A percentile compares a stretch with the other conserved stretches of the same genome.
phyloP scores from a whole-genome alignment of 2,888 invertebrate species.

The Phytoseiulus persimilis region DNA sequence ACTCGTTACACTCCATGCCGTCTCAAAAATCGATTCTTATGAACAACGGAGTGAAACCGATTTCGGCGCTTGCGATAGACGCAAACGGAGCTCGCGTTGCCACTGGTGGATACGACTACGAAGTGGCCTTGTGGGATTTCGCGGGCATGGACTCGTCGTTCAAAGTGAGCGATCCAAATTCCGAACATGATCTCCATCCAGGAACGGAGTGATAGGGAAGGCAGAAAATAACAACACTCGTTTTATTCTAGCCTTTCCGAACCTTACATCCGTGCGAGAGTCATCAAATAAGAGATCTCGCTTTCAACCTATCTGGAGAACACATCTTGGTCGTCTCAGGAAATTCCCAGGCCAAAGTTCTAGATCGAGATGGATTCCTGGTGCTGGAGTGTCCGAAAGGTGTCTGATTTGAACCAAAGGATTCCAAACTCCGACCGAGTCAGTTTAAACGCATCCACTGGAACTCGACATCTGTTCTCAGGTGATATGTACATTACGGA shows the following conservation, averaged over 20 bases:
- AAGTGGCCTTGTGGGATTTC: constrained; percentile 96
- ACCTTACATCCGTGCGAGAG: constrained; percentile 87
- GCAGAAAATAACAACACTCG: no score
- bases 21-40: constrained; percentile 61
- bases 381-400: constrained; percentile 86
- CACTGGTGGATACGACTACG: constrained; percentile 89
- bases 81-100: constrained; percentile 83
- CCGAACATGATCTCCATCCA: no score
- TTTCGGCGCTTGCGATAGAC: constrained; percentile 77
- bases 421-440: no score
- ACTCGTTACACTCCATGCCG: constrained; percentile 46
- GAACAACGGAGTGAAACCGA: constrained; percentile 77
- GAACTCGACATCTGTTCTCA: constrained; percentile 42
- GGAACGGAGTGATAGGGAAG: no score
- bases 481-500: constrained; percentile 93
- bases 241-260: constrained; percentile 64
- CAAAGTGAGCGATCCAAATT: not conserved
- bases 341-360: constrained; percentile 68
- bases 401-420: constrained; percentile 60
- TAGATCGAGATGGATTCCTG: constrained; percentile 89
- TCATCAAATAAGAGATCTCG: constrained; percentile 78
- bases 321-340: constrained; percentile 84
- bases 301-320: constrained; percentile 91
- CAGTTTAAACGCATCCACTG: no score
- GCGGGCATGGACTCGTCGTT: constrained; percentile 86